phyloP scores from a whole-genome alignment of 2,888 invertebrate species.

The Phalera bucephala region DNA sequence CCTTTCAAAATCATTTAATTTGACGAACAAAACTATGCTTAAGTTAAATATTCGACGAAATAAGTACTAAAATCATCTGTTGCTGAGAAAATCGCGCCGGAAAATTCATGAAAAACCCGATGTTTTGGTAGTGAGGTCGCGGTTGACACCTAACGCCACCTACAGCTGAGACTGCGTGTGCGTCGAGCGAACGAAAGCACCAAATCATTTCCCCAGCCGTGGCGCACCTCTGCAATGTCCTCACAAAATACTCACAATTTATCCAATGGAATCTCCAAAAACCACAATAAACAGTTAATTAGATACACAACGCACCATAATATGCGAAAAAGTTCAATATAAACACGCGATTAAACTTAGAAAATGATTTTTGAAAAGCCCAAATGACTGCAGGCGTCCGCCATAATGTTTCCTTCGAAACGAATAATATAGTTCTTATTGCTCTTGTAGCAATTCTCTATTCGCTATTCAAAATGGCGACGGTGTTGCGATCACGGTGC shows the following conservation, averaged over 20 bases:
- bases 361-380: constrained; percentile 84
- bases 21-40: constrained; percentile 27
- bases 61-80: constrained; percentile 51
- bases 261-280: constrained; percentile 75
- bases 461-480: constrained; percentile 85
- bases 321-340: constrained; percentile 83
- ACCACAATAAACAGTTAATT: constrained; percentile 77
- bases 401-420: constrained; percentile 84
- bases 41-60: constrained; percentile 35
- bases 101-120: constrained; percentile 80
- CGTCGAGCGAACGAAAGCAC: constrained; percentile 82
- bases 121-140: constrained; percentile 73
- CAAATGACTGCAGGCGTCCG: constrained; percentile 82
- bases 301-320: constrained; percentile 79
- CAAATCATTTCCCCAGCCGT: constrained; percentile 84
- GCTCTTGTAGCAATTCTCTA: constrained; percentile 83
- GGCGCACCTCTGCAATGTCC: constrained; percentile 82
- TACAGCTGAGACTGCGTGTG: constrained; percentile 82
- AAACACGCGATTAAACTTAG: constrained; percentile 81
- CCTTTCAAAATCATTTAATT: constrained; percentile 26
- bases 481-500: constrained; percentile 79
- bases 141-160: constrained; percentile 79
- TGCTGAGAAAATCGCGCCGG: constrained; percentile 73
- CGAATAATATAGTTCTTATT: constrained; percentile 84
- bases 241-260: constrained; percentile 80